phyloP scores from a whole-genome alignment of 2,113 vertebrate species.

The Dendrocopos noguchii region DNA sequence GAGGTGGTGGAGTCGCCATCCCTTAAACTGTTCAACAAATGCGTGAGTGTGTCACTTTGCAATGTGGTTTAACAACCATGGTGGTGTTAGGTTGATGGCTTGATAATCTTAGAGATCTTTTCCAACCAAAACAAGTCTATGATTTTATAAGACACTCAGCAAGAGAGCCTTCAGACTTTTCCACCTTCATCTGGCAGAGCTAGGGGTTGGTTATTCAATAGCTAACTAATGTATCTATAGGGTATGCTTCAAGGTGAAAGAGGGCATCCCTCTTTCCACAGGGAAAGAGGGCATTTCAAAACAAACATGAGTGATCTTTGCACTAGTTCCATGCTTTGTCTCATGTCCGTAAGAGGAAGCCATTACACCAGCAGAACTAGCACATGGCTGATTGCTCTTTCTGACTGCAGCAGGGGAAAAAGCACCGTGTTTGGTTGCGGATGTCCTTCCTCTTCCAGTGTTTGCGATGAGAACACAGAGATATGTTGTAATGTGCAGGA shows the following conservation, averaged over 20 bases:
- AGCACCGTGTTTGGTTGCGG: not conserved
- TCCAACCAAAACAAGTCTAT: too few species aligned
- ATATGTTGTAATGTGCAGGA: not conserved
- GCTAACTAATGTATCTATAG: not conserved
- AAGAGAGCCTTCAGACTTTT: slow-evolving; percentile 36
- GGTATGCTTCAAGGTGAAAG: slow-evolving; percentile 32
- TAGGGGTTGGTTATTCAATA: not conserved
- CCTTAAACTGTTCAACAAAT: too few species aligned
- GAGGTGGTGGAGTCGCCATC: too few species aligned
- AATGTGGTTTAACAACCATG: too few species aligned
- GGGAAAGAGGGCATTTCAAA: not conserved
- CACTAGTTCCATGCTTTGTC: not conserved
- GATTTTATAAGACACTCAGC: not conserved
- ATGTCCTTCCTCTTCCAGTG: not conserved
- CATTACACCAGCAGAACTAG: not conserved
- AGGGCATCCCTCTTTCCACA: not conserved
- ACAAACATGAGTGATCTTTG: not conserved
- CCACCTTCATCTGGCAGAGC: not conserved
- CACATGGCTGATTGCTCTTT: not conserved
- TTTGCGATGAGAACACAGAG: not conserved
- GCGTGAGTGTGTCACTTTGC: too few species aligned
- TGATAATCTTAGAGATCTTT: too few species aligned
- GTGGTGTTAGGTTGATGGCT: too few species aligned
- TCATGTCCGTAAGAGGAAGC: not conserved
- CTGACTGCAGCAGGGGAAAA: not conserved